Base-by-base conservation (phyloP, 2,888 invertebrate species). In the Netelia virgata region DNA sequence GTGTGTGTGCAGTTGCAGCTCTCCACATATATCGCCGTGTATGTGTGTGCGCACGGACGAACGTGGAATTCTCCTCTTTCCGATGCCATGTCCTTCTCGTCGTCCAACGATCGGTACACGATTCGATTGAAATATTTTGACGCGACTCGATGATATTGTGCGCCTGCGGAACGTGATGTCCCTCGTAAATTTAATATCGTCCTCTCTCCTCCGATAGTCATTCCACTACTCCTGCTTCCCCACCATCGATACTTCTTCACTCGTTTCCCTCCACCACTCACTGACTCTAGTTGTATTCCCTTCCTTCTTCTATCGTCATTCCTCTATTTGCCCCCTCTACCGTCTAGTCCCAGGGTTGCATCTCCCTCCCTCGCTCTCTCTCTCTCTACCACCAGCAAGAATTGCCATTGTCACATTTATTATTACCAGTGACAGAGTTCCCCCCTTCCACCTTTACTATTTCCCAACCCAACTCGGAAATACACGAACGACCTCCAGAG, bases 121-220 rank as follows among this genome's bases (percentile, higher is more conserved):
- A 86, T 86, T 77, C 84, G 82, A 86, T 85, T 87, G 87, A 84
- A 86, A 86, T 87, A 87, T 87, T 84, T 87, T 83, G 84, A 86
- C 82, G 75, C 75, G 57, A 61, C 63, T 79, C 68, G 83, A 85
- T 82, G 72, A 86, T 84, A 84, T 82, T 76, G 82, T 79, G 74
- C 68, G 79, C 77, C 70, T 57, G 82, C 78, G 57, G 74, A 80
- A 76, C 78, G 75, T 72, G 75, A 61, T 61, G 69, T 75, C 81
- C 64, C 81, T 78, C 61, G 41, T 73, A 84, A 86, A 88, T 87
- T 87, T 82, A 87, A 87, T 88, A 88, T 87, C 75, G 82, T 80
- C 72, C 5, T 74, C 80, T 82, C 47, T 36, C 82, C 77, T 75
- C 78, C 47, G 76, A 76, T 79, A 78, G 76, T 63, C 70, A 55